Evolutionary conservation across 2,113 vertebrate species (phyloP), one percentile per base, ranked within the genome.

Genomic region (Dicrurus megarhynchus): DNA sequence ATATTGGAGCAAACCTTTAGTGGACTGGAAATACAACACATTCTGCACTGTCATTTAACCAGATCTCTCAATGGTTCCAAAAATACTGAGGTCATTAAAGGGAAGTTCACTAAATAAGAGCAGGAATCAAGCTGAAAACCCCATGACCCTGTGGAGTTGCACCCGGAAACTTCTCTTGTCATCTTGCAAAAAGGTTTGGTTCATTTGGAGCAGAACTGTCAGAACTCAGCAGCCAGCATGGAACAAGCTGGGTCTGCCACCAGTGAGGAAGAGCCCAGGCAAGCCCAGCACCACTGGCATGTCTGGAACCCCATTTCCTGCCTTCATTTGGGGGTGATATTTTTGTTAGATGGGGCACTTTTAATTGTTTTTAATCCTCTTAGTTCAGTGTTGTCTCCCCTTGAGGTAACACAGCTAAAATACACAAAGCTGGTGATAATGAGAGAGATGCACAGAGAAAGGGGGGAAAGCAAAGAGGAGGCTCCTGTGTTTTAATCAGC

Each of bases 301-400:
- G 7, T 4, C 49, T 13, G 22, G 73, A 16, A 35, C 13, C 56
- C 9, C 20, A 15, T 19, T 22, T 53, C 56, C 64, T 74, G n/a
- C 47, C 30, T 28, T 27, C 1, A 0, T 56, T 33, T n/a, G 19
- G 19, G 6, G 32, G 30, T 1, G 1, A 17, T 18, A 16, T 32
- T 64, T 64, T 53, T 88, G 23, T 71, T 64, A 79, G 6, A 46
- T 44, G 21, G 14, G 19, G 9, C 28, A 55, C 23, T n/a, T 86
- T 4, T 24, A 50, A 19, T 24, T 23, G 5, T 13, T 84, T 91
- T 55, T 42, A 69, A 65, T 20, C 27, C 18, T 61, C 3, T 53
- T 61, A 37, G 13, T 47, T 84, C 37, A 70, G 35, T 33, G 30
- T 39, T n/a, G 10, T 41, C 13, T 70, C 44, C 57, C 68, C 37